Evolutionary conservation across 1,140 invertebrate genomes (phyloP), one percentile per base, ranked within the genome.

Genomic region (Gyrodactylus bullatarudis): DNA sequence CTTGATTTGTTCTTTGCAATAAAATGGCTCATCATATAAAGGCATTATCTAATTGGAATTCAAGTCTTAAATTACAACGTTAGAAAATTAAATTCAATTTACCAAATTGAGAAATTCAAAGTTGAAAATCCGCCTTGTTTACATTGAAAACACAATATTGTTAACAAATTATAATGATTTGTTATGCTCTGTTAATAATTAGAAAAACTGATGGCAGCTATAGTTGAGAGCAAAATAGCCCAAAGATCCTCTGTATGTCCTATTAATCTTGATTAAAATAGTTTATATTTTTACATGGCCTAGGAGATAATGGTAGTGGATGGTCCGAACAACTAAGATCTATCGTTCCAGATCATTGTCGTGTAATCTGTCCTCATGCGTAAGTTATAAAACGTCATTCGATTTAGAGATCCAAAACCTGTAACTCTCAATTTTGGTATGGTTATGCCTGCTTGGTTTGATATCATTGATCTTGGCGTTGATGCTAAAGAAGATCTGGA

Each of bases 1-100:
- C 74, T 84, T 83, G 75, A 87, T 82, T 76, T 82, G 81, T 76
- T 82, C 77, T 1, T 79, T 79, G 75, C 80, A 81, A 77, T 82
- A 82, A 73, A 68, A 74, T 22, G 73, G 73, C 24, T 74, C 73
- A n/a, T 74, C 68, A 22, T 71, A 21, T 16, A 71, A 71, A 25
- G 70, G 70, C 70, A 71, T 71, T 71, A 23, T 1, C 8, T 23
- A 24, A 25, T 71, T 2, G 20, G 24, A 8, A 69, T 69, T 69
- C 23, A 2, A 71, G 20, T 16, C 20, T 25, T n/a, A n/a, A n/a
- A n/a, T n/a, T n/a, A n/a, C n/a, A n/a, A n/a, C n/a, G n/a, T n/a
- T n/a, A n/a, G n/a, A n/a, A n/a, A n/a, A n/a, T n/a, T n/a, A n/a
- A n/a, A n/a, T n/a, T n/a, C n/a, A n/a, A n/a, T n/a, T n/a, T n/a